Conservation (phyloP, 2,888 invertebrate genomes). For the Leptogaster cylindrica region DNA sequence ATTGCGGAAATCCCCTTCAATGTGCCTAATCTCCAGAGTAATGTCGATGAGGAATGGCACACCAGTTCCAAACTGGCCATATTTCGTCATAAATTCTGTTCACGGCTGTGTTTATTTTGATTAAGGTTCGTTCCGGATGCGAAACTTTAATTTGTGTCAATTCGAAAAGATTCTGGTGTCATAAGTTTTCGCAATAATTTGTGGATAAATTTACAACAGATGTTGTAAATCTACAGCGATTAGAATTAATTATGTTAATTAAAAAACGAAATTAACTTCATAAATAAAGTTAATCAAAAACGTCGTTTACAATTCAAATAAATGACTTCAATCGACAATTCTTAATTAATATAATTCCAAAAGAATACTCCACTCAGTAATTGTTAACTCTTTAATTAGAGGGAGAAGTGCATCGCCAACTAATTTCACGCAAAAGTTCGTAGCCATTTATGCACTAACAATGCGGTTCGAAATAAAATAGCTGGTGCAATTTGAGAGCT, state of each 20-base stretch:
- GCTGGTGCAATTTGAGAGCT: too few relatives aligned
- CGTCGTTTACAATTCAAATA: background rate
- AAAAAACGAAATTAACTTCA: background rate
- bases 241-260: background rate
- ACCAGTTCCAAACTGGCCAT: background rate
- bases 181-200: background rate
- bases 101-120: constrained; percentile 33
- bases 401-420: too few relatives aligned
- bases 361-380: background rate
- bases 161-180: background rate
- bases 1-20: constrained; percentile 26
- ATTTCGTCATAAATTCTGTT: constrained; percentile 40
- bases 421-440: too few relatives aligned
- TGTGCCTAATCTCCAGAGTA: constrained; percentile 11
- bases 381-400: constrained; percentile 6
- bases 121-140: constrained; percentile 16
- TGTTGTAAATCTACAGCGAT: background rate
- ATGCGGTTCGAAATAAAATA: constrained; percentile 8
- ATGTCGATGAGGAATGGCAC: constrained; percentile 7
- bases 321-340: background rate
- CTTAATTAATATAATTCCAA: constrained; percentile 9
- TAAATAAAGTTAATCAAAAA: background rate
- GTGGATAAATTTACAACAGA: background rate
- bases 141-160: constrained; percentile 30
- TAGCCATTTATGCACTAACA: background rate